phyloP scores from a whole-genome alignment of 2,888 invertebrate species.

The Melanophora roralis region DNA sequence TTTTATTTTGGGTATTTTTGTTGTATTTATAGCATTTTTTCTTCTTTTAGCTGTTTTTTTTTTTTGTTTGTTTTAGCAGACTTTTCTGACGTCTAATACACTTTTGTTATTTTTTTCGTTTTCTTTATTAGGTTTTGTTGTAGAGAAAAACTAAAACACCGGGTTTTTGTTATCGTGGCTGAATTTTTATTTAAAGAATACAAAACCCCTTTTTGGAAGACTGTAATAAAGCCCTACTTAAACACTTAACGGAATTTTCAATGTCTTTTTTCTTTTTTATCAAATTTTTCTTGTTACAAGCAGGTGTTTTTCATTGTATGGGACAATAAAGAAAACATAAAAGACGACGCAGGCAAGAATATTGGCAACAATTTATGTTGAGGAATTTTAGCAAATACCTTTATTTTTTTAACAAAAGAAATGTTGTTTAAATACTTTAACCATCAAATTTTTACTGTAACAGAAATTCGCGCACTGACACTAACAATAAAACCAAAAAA shows the following conservation, averaged over 20 bases:
- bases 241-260: too few relatives aligned
- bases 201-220: background rate
- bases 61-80: slow-evolving; percentile 14
- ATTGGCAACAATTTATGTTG: slow-evolving; percentile 4
- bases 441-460: too few relatives aligned
- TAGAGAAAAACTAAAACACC: slow-evolving; percentile 37
- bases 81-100: slow-evolving; percentile 5
- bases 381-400: slow-evolving; percentile 2
- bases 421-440: too few relatives aligned
- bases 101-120: slow-evolving; percentile 5
- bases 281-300: slow-evolving; percentile 30
- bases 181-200: background rate
- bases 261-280: slow-evolving; percentile 24
- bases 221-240: slow-evolving; percentile 7
- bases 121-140: slow-evolving; percentile 24
- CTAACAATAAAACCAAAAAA: slow-evolving; percentile 22
- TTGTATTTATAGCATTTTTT: slow-evolving; percentile 25
- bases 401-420: background rate
- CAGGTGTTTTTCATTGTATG: slow-evolving; percentile 37
- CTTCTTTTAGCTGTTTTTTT: slow-evolving; percentile 22
- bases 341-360: background rate
- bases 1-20: slow-evolving; percentile 23
- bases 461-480: background rate
- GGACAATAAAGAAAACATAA: slow-evolving; percentile 1
- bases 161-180: slow-evolving; percentile 29